These are phyloP conservation scores for Graphium colonna DNA, from an alignment of 2,888 invertebrate genomes.

Conservation along the genomic window DNA sequence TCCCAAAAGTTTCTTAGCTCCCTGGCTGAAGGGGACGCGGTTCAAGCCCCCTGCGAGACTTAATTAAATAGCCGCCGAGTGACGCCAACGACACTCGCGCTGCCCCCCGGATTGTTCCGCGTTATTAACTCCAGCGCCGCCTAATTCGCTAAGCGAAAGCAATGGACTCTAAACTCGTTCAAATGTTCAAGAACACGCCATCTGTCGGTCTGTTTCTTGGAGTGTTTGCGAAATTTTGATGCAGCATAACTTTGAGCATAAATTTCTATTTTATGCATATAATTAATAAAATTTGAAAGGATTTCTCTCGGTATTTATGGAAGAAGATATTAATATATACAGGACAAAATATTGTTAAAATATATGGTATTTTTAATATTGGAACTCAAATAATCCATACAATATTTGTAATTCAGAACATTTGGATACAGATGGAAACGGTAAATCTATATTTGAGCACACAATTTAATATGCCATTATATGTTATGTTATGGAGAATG, in stretches of 20 bases:
- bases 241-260: no score
- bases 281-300: no score
- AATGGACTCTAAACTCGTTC: background rate
- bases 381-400: no score
- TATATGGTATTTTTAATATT: no score
- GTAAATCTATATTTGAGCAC: background rate
- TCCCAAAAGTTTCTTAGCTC: constrained; percentile 32
- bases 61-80: constrained; percentile 64
- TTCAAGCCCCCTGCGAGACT: constrained; percentile 49
- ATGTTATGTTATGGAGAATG: background rate
- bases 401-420: background rate
- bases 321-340: no score
- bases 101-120: constrained; percentile 55
- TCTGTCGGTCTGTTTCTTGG: no score
- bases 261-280: no score
- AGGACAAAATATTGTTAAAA: no score
- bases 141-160: constrained; percentile 5
- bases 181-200: background rate
- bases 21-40: constrained; percentile 27
- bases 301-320: no score
- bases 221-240: no score
- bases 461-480: background rate
- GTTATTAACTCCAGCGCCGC: constrained; percentile 42
- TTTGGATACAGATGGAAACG: background rate
- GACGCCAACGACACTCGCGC: constrained; percentile 49